Evolutionary conservation across 2,888 invertebrate species (phyloP).

Genomic region (Agriotes lineatus): DNA sequence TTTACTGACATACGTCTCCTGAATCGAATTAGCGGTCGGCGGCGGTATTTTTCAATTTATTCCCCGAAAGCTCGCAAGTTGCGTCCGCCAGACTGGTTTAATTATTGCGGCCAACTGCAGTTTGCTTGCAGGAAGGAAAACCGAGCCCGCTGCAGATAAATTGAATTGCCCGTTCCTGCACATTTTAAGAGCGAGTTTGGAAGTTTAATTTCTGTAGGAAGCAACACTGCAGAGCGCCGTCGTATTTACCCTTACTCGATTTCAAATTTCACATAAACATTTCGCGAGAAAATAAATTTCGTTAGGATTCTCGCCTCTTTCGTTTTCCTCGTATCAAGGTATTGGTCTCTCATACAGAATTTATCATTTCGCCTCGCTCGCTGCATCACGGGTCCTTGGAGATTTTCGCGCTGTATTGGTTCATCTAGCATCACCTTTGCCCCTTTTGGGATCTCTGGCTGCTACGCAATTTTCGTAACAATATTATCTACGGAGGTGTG

Average conservation of each 20-base stretch:
- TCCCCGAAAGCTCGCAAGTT: no score
- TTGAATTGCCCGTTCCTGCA: not conserved
- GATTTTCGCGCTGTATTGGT: constrained; percentile 23
- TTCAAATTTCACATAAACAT: constrained; percentile 16
- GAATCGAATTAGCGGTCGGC: not conserved
- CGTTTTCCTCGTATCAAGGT: constrained; percentile 11
- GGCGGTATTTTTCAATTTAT: no score
- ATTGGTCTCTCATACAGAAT: constrained; percentile 20
- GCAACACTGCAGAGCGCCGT: no score
- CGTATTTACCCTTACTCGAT: constrained; percentile 5
- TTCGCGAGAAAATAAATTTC: constrained; percentile 1
- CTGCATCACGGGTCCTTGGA: constrained; percentile 18
- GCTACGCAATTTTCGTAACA: constrained; percentile 33
- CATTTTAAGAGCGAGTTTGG: not conserved
- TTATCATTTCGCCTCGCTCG: constrained; percentile 28
- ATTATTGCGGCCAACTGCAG: no score
- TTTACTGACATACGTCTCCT: not conserved
- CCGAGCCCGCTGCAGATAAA: not conserved
- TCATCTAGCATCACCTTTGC: constrained; percentile 26
- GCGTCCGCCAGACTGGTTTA: no score
- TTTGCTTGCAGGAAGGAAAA: no score
- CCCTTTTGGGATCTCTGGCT: constrained; percentile 23
- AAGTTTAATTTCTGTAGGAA: constrained; percentile 1
- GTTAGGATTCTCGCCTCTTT: not conserved
- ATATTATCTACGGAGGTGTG: constrained; percentile 21